phyloP scores from a whole-genome alignment of 2,113 vertebrate genomes.

The Petrocephalus zakoni region DNA sequence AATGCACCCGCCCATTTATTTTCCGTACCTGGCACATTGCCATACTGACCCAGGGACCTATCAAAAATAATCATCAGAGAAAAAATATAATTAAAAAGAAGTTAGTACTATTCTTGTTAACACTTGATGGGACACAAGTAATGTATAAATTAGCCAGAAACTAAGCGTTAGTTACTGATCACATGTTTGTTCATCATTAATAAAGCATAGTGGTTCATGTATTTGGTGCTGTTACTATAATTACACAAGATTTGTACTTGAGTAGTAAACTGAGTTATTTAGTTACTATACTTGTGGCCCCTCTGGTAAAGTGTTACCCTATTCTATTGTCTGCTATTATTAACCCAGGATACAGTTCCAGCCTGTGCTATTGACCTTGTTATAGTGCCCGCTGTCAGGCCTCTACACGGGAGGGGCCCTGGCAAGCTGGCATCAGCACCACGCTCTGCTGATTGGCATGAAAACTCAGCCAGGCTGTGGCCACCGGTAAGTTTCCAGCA shows the following conservation, averaged over 20 bases:
- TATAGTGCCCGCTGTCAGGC: background rate
- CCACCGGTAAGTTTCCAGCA: background rate
- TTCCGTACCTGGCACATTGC: background rate
- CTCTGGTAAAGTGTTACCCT: background rate
- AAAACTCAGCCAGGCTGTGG: background rate
- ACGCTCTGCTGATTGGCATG: background rate
- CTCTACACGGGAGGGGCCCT: background rate
- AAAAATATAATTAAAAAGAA: background rate
- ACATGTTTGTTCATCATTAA: background rate
- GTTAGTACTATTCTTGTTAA: background rate
- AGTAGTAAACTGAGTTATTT: background rate
- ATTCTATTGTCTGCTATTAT: background rate
- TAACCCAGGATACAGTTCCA: background rate
- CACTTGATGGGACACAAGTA: background rate
- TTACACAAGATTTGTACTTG: background rate
- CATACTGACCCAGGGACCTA: background rate
- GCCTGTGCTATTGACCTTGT: background rate
- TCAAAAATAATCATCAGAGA: background rate
- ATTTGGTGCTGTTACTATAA: background rate
- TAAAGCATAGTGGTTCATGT: background rate
- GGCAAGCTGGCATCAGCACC: background rate
- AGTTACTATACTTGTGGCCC: background rate
- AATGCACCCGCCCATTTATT: background rate
- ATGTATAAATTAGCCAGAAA: background rate
- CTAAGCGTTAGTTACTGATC: background rate